Evolutionary conservation across 1,140 invertebrate genomes (phyloP).

Genomic region (Nautilus pompilius): DNA sequence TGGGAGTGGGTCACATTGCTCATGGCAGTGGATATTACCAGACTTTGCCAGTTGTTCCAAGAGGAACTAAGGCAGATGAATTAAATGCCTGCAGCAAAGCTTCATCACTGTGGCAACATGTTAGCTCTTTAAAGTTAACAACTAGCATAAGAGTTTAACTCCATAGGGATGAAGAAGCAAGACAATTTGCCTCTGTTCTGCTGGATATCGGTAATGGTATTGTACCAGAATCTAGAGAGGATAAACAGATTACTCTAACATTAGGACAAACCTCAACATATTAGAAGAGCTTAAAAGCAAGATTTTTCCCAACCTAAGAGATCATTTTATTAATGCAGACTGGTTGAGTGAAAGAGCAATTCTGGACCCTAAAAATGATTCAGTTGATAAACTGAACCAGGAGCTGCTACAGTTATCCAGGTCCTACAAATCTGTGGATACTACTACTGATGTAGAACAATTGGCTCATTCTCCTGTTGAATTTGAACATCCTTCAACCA

Average conservation of each 20-base stretch:
- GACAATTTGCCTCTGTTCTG: not conserved
- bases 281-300: not conserved
- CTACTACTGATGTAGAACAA: too few relatives aligned
- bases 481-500: too few relatives aligned
- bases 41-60: not conserved
- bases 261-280: not conserved
- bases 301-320: not conserved
- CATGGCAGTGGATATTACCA: not conserved
- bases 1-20: not conserved
- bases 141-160: not conserved
- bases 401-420: too few relatives aligned
- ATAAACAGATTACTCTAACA: not conserved
- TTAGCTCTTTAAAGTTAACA: not conserved
- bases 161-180: not conserved
- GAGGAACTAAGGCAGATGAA: not conserved
- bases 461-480: too few relatives aligned
- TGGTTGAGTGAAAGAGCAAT: not conserved
- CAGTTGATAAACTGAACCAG: too few relatives aligned
- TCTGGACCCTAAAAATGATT: not conserved
- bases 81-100: not conserved
- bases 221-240: not conserved
- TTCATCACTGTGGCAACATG: not conserved
- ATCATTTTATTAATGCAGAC: not conserved
- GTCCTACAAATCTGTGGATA: too few relatives aligned
- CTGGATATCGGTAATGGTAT: not conserved